Conservation (phyloP, 2,888 invertebrate species). For the Platypus cylindrus region DNA sequence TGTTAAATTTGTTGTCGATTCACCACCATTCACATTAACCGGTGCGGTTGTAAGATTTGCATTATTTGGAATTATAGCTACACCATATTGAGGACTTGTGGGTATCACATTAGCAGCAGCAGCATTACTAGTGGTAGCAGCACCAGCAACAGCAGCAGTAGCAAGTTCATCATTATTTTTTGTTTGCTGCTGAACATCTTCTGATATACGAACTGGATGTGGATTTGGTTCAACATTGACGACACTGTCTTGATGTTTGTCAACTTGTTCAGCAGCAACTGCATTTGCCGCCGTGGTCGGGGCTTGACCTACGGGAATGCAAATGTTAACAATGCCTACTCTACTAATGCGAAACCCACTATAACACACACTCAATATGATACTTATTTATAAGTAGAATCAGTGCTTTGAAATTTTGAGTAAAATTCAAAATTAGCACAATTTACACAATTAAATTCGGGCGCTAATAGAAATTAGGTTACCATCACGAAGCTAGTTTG, state of each 20-base stretch:
- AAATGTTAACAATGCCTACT: slow-evolving; percentile 16
- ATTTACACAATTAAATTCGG: too few relatives aligned
- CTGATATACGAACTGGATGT: slow-evolving; percentile 20
- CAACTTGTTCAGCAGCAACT: slow-evolving; percentile 23
- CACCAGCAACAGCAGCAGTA: too few relatives aligned
- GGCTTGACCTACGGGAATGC: slow-evolving; percentile 35
- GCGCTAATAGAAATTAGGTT: too few relatives aligned
- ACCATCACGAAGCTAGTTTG: too few relatives aligned
- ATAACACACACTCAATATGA: slow-evolving; percentile 13
- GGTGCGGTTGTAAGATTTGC: slow-evolving; percentile 20
- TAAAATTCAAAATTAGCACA: too few relatives aligned
- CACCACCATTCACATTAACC: slow-evolving; percentile 31
- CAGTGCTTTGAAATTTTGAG: too few relatives aligned
- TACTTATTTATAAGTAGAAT: too few relatives aligned
- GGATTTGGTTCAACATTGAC: slow-evolving; percentile 17
- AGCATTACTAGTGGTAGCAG: slow-evolving; percentile 18
- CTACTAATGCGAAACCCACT: slow-evolving; percentile 16
- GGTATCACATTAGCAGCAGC: slow-evolving; percentile 42
- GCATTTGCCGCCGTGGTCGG: slow-evolving; percentile 35
- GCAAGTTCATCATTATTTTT: slow-evolving; percentile 21
- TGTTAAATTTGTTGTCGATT: slow-evolving; percentile 19
- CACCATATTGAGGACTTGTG: slow-evolving; percentile 51
- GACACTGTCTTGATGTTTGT: slow-evolving; percentile 21
- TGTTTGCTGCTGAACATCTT: slow-evolving; percentile 22
- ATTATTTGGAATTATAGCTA: slow-evolving; percentile 43